Evolutionary conservation across 2,888 invertebrate species (phyloP).

Genomic region (Drepanosiphum platanoidis): DNA sequence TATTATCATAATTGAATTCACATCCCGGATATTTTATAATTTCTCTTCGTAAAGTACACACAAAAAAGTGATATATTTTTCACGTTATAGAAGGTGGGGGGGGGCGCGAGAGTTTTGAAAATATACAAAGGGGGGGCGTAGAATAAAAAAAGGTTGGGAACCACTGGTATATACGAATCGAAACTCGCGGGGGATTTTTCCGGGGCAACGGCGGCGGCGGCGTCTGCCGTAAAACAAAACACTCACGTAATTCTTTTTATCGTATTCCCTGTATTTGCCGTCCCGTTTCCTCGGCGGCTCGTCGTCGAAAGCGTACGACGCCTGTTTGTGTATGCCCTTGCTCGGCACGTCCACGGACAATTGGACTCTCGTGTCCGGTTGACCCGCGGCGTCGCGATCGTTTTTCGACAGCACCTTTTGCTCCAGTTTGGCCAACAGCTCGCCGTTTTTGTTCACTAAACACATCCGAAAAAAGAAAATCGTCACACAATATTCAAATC

Average conservation of each 20-base stretch:
- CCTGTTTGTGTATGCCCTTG: constrained; percentile 71
- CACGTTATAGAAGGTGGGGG: too few relatives aligned
- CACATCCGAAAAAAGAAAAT: constrained; percentile 42
- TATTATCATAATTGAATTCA: too few relatives aligned
- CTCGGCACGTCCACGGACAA: constrained; percentile 72
- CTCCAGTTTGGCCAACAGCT: constrained; percentile 67
- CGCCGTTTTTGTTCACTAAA: constrained; percentile 68
- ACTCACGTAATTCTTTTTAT: constrained; percentile 47
- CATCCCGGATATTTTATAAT: too few relatives aligned
- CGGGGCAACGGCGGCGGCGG: too few relatives aligned
- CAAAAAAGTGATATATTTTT: too few relatives aligned
- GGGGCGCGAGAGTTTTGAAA: too few relatives aligned
- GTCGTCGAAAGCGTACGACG: constrained; percentile 70
- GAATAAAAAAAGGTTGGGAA: too few relatives aligned
- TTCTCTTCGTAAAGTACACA: too few relatives aligned
- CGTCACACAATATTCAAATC: too few relatives aligned
- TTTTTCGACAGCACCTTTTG: constrained; percentile 66
- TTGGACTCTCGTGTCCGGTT: constrained; percentile 69
- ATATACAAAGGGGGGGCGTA: too few relatives aligned
- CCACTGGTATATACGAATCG: too few relatives aligned
- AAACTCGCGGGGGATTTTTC: too few relatives aligned
- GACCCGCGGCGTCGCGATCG: constrained; percentile 67
- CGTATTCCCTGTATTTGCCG: constrained; percentile 37
- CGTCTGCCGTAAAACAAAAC: neutral
- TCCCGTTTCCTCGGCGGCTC: constrained; percentile 68